Evolutionary conservation across 2,113 vertebrate species (phyloP).

Genomic region (Thermophis baileyi): DNA sequence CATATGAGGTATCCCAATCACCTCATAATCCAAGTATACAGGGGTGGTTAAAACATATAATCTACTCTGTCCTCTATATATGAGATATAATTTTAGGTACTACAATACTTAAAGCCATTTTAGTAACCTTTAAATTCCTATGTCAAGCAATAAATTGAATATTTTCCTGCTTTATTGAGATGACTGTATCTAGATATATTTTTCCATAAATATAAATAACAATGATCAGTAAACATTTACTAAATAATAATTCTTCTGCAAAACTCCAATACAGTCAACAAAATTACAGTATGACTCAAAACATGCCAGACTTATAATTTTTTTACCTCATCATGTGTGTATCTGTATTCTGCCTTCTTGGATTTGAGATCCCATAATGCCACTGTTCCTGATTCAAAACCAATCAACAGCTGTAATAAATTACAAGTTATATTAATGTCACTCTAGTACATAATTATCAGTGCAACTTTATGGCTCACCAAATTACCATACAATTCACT

Average conservation of each 20-base stretch:
- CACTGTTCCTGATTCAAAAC: conserved; percentile 95
- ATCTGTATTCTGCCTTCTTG: conserved; percentile 98
- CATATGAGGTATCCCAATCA: neutral
- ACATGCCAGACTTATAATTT: neutral
- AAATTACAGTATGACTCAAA: neutral
- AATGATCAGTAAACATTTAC: neutral
- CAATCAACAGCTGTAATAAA: conserved; percentile 91
- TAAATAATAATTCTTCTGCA: neutral
- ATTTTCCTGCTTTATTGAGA: neutral
- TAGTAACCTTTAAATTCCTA: neutral
- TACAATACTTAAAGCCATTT: neutral
- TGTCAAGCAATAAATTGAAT: neutral
- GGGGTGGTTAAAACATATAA: neutral
- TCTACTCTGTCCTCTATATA: neutral
- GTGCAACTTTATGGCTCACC: neutral
- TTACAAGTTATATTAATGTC: conserved; percentile 35
- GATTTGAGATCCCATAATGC: conserved; percentile 98
- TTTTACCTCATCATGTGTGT: conserved; percentile 95
- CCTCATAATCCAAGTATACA: neutral
- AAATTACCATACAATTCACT: neutral
- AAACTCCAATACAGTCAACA: neutral
- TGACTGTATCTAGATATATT: neutral
- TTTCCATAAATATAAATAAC: neutral
- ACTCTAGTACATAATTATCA: neutral
- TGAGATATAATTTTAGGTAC: neutral